These are phyloP conservation scores for Erebia epiphron DNA, from an alignment of 2,888 invertebrate genomes.

Conservation along the genomic window DNA sequence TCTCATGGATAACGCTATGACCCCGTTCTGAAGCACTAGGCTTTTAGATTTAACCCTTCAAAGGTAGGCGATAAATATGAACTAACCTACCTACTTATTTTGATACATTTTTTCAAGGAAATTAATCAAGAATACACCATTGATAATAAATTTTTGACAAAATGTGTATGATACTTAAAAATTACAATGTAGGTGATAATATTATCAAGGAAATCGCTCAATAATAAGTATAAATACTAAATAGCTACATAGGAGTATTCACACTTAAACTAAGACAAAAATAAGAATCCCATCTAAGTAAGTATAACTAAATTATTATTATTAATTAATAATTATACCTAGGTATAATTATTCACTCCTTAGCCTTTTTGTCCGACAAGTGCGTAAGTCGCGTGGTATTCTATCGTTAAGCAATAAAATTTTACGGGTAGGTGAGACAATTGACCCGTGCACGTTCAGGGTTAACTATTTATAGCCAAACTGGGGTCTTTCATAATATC, in stretches of 20 bases:
- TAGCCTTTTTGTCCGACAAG: no score
- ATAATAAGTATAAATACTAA: no score
- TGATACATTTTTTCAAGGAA: neutral
- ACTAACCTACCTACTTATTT: neutral
- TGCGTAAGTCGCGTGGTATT: slow-evolving; percentile 72
- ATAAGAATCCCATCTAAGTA: neutral
- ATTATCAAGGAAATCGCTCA: no score
- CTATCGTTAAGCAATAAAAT: slow-evolving; percentile 29
- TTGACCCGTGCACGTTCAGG: slow-evolving; percentile 61
- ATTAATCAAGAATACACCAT: neutral
- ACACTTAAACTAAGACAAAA: neutral
- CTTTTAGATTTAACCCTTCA: slow-evolving; percentile 54
- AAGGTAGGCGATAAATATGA: slow-evolving; percentile 25
- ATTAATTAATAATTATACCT: no score
- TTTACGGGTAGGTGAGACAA: slow-evolving; percentile 53
- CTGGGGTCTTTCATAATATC: slow-evolving; percentile 51
- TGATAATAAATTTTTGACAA: no score
- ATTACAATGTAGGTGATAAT: no score
- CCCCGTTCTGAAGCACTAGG: slow-evolving; percentile 52
- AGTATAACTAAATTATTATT: no score
- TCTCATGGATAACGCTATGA: slow-evolving; percentile 58
- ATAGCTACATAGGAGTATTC: no score
- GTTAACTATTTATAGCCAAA: slow-evolving; percentile 69
- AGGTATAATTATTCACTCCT: no score
- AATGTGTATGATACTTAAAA: no score